Evolutionary conservation across 2,113 vertebrate genomes (phyloP).

Genomic region (Sus scrofa): DNA sequence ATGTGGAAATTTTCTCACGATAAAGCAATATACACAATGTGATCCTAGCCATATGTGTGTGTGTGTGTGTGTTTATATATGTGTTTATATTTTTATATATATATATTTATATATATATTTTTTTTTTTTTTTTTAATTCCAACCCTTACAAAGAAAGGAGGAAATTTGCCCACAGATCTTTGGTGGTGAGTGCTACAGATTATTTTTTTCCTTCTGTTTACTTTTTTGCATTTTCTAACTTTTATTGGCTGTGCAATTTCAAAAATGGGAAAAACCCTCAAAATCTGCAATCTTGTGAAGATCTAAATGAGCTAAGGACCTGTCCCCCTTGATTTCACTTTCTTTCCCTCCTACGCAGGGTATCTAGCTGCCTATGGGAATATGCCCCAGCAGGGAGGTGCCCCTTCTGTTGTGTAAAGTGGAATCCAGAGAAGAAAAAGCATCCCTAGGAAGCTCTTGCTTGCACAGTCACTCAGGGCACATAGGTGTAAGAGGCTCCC

Average conservation of each 20-base stretch:
- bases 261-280: too few species aligned
- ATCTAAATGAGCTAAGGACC: not conserved
- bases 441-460: fast-evolving
- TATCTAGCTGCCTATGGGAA: too few species aligned
- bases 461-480: too few species aligned
- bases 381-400: too few species aligned
- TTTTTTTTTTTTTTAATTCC: not conserved
- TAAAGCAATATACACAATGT: not conserved
- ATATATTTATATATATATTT: not conserved
- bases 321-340: not conserved
- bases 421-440: not conserved
- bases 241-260: not conserved
- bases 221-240: not conserved
- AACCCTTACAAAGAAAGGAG: not conserved
- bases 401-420: not conserved
- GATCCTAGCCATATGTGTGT: too few species aligned
- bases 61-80: too few species aligned
- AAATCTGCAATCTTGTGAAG: not conserved
- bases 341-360: not conserved
- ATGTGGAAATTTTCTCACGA: not conserved
- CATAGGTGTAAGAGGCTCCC: too few species aligned
- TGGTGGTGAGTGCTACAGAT: too few species aligned
- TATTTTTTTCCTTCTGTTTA: not conserved
- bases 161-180: not conserved
- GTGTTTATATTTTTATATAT: too few species aligned